phyloP scores from a whole-genome alignment of 2,888 invertebrate species.

The Nomada ruficornis region DNA sequence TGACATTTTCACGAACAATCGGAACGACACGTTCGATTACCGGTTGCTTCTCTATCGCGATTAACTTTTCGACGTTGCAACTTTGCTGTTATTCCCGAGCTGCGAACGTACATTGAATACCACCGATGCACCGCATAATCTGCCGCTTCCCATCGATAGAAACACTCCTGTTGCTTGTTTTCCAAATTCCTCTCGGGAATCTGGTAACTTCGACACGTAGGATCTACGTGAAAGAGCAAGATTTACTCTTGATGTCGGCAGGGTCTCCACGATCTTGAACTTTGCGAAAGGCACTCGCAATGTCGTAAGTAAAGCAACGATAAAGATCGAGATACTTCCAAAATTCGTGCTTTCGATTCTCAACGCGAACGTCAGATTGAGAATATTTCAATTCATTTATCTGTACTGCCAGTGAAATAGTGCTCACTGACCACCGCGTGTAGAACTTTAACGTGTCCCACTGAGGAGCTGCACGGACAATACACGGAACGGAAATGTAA shows the following conservation, averaged over 20 bases:
- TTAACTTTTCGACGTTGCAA: neutral
- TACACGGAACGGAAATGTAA: constrained; percentile 46
- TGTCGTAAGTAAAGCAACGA: neutral
- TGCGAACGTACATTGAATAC: neutral
- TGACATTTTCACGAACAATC: constrained; percentile 55
- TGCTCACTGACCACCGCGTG: constrained; percentile 1
- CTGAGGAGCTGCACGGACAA: neutral
- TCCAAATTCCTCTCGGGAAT: neutral
- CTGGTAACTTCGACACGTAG: neutral
- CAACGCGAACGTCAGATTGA: neutral
- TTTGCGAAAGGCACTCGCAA: neutral
- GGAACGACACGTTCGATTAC: neutral
- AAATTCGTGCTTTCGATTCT: neutral
- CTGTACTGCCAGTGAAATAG: neutral
- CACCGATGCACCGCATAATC: constrained; percentile 20
- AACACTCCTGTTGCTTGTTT: neutral
- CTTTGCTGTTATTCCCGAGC: neutral
- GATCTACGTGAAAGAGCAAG: neutral
- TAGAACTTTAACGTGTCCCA: neutral
- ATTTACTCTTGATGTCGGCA: no score
- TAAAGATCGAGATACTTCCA: neutral
- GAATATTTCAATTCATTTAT: neutral
- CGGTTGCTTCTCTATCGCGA: neutral
- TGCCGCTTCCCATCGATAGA: constrained; percentile 1
- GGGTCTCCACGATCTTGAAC: neutral